Conservation (phyloP, 2,797 vertebrate species). For the Apogon talboti region DNA sequence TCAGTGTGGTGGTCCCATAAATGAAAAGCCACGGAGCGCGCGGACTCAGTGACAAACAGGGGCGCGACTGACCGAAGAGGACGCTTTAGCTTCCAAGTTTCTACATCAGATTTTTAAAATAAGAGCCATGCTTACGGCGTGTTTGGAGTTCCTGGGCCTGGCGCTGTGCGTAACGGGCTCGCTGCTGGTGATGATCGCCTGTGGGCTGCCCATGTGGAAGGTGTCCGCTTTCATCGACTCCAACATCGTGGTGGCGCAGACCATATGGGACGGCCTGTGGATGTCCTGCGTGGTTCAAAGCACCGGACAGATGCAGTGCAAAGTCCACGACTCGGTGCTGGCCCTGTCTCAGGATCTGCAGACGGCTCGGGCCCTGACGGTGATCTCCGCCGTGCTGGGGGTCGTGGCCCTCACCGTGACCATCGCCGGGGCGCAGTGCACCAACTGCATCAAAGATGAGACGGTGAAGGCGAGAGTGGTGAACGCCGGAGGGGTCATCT, state of each 20-base stretch:
- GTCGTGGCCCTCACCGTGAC: constrained; percentile 87
- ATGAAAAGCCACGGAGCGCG: background rate
- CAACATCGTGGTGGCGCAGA: constrained; percentile 93
- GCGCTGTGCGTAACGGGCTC: constrained; percentile 87
- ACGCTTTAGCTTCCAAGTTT: background rate
- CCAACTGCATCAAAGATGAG: constrained; percentile 88
- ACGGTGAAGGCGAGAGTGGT: constrained; percentile 85
- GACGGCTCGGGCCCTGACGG: constrained; percentile 87
- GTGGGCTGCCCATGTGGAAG: constrained; percentile 93
- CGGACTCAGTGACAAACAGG: background rate
- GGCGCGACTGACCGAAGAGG: background rate
- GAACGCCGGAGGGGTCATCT: constrained; percentile 86
- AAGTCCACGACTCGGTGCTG: constrained; percentile 91
- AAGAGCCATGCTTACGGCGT: constrained; percentile 85
- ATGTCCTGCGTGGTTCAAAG: constrained; percentile 94
- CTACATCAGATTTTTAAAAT: background rate
- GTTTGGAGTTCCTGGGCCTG: constrained; percentile 88
- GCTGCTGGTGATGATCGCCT: constrained; percentile 90
- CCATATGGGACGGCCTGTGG: constrained; percentile 93
- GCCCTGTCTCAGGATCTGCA: constrained; percentile 87
- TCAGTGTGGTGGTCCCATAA: constrained; percentile 13
- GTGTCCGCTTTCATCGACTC: constrained; percentile 90
- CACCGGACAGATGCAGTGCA: constrained; percentile 95
- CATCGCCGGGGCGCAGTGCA: constrained; percentile 92
- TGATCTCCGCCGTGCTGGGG: constrained; percentile 86